Percentiles rank a stretch among this genome's conserved stretches.
These are phyloP conservation scores for Myathropa florea DNA, from an alignment of 2,888 invertebrate species.

Conservation along the genomic window DNA sequence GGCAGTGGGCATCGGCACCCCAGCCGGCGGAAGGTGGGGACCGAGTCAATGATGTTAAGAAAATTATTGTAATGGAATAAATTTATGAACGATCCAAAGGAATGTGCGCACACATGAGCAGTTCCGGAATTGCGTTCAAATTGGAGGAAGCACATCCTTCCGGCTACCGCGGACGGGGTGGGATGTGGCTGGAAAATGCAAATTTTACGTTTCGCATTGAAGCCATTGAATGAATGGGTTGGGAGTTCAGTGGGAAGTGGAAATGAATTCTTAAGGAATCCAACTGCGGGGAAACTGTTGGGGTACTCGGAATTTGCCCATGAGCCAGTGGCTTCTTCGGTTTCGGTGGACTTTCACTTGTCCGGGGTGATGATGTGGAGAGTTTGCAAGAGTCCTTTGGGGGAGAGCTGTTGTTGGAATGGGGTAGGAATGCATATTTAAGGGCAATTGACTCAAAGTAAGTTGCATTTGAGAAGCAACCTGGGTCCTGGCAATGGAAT, in stretches of 20 bases:
- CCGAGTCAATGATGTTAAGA: slow-evolving; percentile 31
- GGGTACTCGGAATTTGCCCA: not conserved
- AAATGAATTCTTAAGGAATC: not conserved
- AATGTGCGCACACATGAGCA: slow-evolving; percentile 2
- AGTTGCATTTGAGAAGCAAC: too few relatives aligned
- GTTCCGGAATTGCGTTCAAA: slow-evolving; percentile 1
- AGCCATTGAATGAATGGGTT: not conserved
- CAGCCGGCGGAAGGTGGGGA: not conserved
- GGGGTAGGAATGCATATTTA: not conserved
- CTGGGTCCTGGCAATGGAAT: too few relatives aligned
- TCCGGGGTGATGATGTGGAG: not conserved
- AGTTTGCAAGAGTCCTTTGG: not conserved
- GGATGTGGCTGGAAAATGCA: not conserved
- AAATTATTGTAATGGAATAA: slow-evolving; percentile 39
- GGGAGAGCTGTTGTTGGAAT: not conserved
- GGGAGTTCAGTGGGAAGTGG: not conserved
- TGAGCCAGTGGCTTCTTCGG: not conserved
- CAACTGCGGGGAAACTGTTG: not conserved
- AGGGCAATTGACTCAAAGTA: too few relatives aligned
- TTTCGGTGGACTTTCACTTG: not conserved
- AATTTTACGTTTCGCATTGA: not conserved
- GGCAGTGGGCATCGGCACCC: too few relatives aligned
- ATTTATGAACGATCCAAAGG: slow-evolving; percentile 26
- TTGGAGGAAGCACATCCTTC: not conserved
- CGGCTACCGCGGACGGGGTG: not conserved